These are phyloP conservation scores for Sphaeridia pumilis DNA, from an alignment of 2,888 invertebrate genomes.

Conservation along the genomic window DNA sequence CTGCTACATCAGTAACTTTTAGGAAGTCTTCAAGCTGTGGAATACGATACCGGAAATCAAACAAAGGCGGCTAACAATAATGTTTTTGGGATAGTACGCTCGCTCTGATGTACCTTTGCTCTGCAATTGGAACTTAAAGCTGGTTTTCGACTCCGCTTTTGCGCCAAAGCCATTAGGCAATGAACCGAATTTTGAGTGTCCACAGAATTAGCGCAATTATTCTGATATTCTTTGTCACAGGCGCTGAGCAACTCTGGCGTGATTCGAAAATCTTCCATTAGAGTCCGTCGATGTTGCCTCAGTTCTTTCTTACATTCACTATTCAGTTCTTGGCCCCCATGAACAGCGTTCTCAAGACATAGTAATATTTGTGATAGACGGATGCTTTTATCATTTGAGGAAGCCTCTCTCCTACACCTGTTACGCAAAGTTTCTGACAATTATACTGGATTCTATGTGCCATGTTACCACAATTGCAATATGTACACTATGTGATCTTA, in stretches of 20 bases:
- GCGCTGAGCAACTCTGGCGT: slow-evolving; percentile 83
- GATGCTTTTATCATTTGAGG: slow-evolving; percentile 55
- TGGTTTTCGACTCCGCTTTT: slow-evolving; percentile 52
- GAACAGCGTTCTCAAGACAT: slow-evolving; percentile 71
- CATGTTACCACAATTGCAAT: neutral
- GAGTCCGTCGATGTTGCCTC: slow-evolving; percentile 73
- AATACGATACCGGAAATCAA: slow-evolving; percentile 10
- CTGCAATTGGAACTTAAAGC: slow-evolving; percentile 59
- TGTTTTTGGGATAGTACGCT: too few species aligned
- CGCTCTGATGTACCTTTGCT: slow-evolving; percentile 50
- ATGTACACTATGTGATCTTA: slow-evolving; percentile 41
- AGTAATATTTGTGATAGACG: slow-evolving; percentile 79
- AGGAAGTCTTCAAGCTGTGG: slow-evolving; percentile 61
- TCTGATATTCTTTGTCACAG: slow-evolving; percentile 72
- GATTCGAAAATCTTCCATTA: slow-evolving; percentile 86
- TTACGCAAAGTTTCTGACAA: neutral
- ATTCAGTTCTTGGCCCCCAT: slow-evolving; percentile 56
- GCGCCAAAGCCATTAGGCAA: slow-evolving; percentile 83
- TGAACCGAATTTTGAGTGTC: slow-evolving; percentile 83
- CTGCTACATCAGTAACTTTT: slow-evolving; percentile 80
- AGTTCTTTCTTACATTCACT: slow-evolving; percentile 77
- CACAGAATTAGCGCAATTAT: slow-evolving; percentile 58
- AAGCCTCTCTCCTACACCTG: slow-evolving; percentile 32
- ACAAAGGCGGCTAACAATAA: too few species aligned
- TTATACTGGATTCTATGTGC: neutral